phyloP scores from a whole-genome alignment of 2,113 vertebrate genomes.

The Python bivittatus region DNA sequence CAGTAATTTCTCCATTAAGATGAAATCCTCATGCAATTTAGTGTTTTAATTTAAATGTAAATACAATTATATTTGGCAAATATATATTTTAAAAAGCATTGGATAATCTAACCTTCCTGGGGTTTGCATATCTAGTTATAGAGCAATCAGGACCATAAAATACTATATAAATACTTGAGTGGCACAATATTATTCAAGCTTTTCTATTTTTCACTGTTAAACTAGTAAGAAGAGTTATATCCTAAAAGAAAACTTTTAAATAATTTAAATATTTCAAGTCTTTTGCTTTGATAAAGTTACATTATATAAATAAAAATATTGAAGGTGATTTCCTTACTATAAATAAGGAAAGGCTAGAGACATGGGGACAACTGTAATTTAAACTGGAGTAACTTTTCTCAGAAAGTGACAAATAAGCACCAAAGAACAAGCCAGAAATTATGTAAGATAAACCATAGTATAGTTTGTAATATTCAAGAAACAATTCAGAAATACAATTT shows the following conservation, averaged over 20 bases:
- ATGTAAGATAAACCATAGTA: background rate
- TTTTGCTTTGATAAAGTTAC: background rate
- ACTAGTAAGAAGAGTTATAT: background rate
- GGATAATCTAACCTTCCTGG: background rate
- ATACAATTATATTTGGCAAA: conserved; percentile 8
- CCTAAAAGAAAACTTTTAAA: background rate
- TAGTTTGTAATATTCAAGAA: background rate
- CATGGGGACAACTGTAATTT: background rate
- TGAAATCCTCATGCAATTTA: background rate
- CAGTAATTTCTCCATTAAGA: background rate
- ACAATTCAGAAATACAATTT: background rate
- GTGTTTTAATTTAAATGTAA: background rate
- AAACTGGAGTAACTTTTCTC: background rate
- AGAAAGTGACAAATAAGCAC: background rate
- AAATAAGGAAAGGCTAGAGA: background rate
- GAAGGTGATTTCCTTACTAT: background rate
- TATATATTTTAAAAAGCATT: background rate
- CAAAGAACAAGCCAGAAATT: background rate
- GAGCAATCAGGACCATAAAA: background rate
- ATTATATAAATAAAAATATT: background rate
- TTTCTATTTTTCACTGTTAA: background rate
- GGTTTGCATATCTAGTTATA: background rate
- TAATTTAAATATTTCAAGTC: conserved; percentile 9
- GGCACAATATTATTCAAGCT: background rate
- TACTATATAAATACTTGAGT: background rate